Evolutionary conservation across 2,797 vertebrate genomes (phyloP).

Genomic region (Mormyrops boulengeri): DNA sequence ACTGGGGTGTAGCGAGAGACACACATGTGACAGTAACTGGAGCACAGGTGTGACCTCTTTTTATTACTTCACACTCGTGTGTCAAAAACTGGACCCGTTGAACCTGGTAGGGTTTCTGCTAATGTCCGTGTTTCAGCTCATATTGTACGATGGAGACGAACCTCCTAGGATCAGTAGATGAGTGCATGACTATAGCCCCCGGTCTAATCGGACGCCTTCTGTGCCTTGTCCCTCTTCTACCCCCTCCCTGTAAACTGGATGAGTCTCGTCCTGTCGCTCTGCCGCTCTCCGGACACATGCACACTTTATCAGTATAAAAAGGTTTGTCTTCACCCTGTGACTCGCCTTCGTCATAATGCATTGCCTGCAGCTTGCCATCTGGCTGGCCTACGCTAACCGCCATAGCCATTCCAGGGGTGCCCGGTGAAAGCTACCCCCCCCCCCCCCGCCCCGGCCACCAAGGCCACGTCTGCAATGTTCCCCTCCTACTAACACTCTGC

Average conservation of each 20-base stretch:
- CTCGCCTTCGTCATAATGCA: not conserved
- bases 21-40: not conserved
- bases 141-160: not conserved
- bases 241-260: constrained; percentile 2
- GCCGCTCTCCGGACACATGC: constrained; percentile 13
- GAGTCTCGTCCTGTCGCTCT: not conserved
- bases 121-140: not conserved
- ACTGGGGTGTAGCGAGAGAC: not conserved
- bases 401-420: not conserved
- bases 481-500: not conserved
- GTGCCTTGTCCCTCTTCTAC: not conserved
- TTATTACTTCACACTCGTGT: not conserved
- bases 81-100: not conserved
- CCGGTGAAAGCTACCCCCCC: not conserved
- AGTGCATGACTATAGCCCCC: not conserved
- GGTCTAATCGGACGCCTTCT: constrained; percentile 16
- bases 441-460: not conserved
- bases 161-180: not conserved
- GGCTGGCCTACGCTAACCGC: constrained; percentile 1
- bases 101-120: not conserved
- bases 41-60: not conserved
- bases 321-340: constrained; percentile 16
- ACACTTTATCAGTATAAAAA: constrained; percentile 23
- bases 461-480: not conserved
- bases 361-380: not conserved